phyloP scores from a whole-genome alignment of 2,113 vertebrate genomes.

The Penelope pileata region DNA sequence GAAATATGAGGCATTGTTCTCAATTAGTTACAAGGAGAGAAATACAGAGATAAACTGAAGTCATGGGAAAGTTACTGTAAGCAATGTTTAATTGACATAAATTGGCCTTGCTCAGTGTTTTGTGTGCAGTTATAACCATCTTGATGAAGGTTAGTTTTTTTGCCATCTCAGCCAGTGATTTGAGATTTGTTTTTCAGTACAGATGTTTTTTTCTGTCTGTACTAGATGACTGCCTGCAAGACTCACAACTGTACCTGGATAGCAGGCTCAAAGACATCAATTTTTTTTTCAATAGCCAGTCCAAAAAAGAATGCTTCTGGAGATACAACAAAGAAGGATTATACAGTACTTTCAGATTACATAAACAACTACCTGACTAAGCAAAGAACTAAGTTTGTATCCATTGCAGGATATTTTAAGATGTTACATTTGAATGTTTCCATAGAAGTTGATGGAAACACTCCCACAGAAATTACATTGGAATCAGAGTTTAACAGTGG shows the following conservation, averaged over 20 bases:
- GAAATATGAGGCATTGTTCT: not conserved
- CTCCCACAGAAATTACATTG: not conserved
- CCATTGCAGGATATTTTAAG: not conserved
- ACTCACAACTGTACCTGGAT: not conserved
- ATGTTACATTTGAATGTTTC: not conserved
- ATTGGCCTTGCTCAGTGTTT: not conserved
- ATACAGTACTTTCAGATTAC: not conserved
- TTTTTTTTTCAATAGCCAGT: not conserved
- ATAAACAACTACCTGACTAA: not conserved
- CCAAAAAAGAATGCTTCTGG: not conserved
- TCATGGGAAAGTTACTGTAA: not conserved
- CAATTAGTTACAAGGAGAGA: not conserved
- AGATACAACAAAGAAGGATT: not conserved
- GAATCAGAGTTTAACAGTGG: not conserved
- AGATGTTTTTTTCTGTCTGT: not conserved
- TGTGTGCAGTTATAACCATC: not conserved
- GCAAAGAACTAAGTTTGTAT: not conserved
- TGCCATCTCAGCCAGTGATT: not conserved
- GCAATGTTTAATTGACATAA: not conserved
- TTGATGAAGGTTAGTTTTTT: not conserved
- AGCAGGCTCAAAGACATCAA: not conserved
- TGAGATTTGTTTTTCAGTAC: not conserved
- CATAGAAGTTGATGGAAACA: not conserved
- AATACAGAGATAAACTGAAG: not conserved
- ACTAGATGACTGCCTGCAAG: not conserved